Evolutionary conservation across 2,797 vertebrate genomes (phyloP).

Genomic region (Echiichthys vipera): DNA sequence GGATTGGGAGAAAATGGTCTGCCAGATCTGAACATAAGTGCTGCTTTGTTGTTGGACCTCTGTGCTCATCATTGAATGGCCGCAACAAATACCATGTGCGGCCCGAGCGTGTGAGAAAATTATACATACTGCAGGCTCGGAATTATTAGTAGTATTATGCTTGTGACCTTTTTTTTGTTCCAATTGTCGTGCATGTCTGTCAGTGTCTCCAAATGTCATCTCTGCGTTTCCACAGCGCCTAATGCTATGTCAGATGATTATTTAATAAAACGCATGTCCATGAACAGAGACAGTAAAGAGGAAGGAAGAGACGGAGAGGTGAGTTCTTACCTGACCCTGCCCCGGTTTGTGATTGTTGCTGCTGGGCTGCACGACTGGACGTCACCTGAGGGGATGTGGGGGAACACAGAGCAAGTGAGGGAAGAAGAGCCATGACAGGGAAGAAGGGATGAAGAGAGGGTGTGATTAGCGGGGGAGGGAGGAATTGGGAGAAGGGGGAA

Average conservation of each 20-base stretch:
- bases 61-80: not conserved
- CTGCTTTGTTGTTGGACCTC: not conserved
- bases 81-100: not conserved
- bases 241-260: constrained; percentile 19
- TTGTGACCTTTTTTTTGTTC: constrained; percentile 28
- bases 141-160: not conserved
- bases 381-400: constrained; percentile 84
- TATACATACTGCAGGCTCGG: not conserved
- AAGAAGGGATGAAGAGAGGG: constrained; percentile 8
- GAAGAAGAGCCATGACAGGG: constrained; percentile 12
- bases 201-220: constrained; percentile 34
- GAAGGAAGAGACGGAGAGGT: not conserved
- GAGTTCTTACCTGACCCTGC: constrained; percentile 76
- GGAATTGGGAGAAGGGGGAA: not conserved
- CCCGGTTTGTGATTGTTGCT: constrained; percentile 79
- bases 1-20: not conserved
- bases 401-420: constrained; percentile 14
- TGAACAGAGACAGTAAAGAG: constrained; percentile 1
- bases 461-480: not conserved
- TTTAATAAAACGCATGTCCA: constrained; percentile 19
- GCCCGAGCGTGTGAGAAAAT: not conserved
- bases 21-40: not conserved
- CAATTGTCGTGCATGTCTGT: constrained; percentile 35
- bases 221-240: not conserved
- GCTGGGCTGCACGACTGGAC: constrained; percentile 89